Percentiles rank a stretch among this genome's conserved stretches.
Conservation (phyloP, 2,797 vertebrate genomes). For the Loriculus beryllinus region DNA sequence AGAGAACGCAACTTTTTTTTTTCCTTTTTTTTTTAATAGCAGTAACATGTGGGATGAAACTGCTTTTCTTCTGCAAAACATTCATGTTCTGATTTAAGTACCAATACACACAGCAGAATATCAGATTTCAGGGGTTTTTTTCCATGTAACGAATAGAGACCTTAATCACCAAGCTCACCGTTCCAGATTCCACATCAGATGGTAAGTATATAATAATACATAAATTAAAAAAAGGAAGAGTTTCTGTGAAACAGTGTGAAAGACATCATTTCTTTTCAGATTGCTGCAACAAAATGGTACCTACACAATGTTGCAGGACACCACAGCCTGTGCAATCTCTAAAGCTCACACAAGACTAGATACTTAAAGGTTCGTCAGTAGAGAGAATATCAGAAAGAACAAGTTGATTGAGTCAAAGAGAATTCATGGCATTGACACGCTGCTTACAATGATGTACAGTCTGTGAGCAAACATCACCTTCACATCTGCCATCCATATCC, state of each 20-base stretch:
- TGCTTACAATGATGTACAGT: not conserved
- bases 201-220: not conserved
- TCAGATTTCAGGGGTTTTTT: not conserved
- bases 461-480: not conserved
- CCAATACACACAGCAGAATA: not conserved
- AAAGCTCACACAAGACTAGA: not conserved
- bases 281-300: not conserved
- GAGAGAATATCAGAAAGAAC: not conserved
- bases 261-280: not conserved
- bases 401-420: not conserved
- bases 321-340: not conserved
- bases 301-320: fast-evolving
- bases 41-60: not conserved
- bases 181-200: not conserved
- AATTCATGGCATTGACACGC: not conserved
- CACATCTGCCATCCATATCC: not conserved
- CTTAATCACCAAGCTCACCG: not conserved
- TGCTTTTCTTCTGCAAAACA: not conserved
- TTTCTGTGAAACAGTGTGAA: not conserved
- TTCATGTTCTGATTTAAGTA: not conserved
- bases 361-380: not conserved
- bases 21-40: not conserved
- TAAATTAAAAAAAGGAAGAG: not conserved
- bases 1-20: not conserved
- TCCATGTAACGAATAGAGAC: not conserved